Evolutionary conservation across 2,888 invertebrate genomes (phyloP).

Genomic region (Homarus gammarus): DNA sequence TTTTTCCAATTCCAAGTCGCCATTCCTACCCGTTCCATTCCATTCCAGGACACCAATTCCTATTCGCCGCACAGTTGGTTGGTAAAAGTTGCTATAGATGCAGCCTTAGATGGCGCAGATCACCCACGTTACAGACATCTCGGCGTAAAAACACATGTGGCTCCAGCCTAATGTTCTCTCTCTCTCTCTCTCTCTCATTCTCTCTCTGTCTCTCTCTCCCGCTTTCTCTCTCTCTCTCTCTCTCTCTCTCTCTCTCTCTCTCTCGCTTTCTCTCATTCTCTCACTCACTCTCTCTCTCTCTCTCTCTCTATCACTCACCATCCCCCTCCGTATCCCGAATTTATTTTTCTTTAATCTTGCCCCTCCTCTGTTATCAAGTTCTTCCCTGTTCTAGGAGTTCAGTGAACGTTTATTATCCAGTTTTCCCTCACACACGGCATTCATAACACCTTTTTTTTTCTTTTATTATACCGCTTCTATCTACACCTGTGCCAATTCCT

Average conservation of each 20-base stretch:
- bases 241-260: not conserved
- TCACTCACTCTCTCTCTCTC: not conserved
- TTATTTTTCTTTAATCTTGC: too few relatives aligned
- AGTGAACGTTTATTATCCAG: too few relatives aligned
- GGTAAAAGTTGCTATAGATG: constrained; percentile 56
- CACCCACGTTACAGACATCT: constrained; percentile 44
- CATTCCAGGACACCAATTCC: constrained; percentile 47
- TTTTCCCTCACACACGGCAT: not conserved
- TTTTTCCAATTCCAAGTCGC: constrained; percentile 48
- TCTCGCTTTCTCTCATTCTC: not conserved
- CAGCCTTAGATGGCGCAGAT: constrained; percentile 46
- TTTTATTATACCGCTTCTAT: not conserved
- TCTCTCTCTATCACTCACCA: not conserved
- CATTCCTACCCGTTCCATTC: constrained; percentile 48
- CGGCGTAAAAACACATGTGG: constrained; percentile 50
- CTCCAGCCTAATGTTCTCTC: constrained; percentile 29
- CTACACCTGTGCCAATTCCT: not conserved
- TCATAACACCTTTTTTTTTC: not conserved
- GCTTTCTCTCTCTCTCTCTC: constrained; percentile 3
- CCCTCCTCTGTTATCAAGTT: too few relatives aligned
- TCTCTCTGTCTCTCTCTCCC: too few relatives aligned
- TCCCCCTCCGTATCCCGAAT: too few relatives aligned
- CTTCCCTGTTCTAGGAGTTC: too few relatives aligned
- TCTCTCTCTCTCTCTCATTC: not conserved
- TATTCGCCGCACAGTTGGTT: constrained; percentile 44